Base-by-base conservation (phyloP, 1,140 invertebrate species). In the Drosophila kikkawai region DNA sequence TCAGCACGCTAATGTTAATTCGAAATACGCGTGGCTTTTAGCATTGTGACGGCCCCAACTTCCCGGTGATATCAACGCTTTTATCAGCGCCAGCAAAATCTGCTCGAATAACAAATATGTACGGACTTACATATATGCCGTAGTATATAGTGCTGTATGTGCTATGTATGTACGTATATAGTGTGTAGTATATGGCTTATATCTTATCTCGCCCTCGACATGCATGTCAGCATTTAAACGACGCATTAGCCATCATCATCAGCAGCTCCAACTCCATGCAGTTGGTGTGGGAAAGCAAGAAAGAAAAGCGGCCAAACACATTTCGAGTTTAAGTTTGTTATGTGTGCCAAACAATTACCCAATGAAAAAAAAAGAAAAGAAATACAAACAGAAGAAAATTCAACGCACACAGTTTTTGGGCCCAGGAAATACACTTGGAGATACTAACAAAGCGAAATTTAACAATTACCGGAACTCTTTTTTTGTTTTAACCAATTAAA, bases 91-190 rank as follows among this genome's bases (percentile, higher is more conserved):
- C 56, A 64, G 47, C 71, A 80, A 26, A 77, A 87, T 87, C 83
- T 80, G 76, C 68, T 56, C 80, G 82, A 88, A 83, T 70, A 87
- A 75, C 84, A 88, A 88, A 88, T 88, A 84, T 88, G 79, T 88
- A 59, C 41, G 29, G 15, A 29, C 65, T 68, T 41, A 66, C 50
- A 78, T 48, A 67, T 55, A 37, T 22, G 34, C 44, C 34, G 47
- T 8, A 59, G 26, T 58, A 64, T 60, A 45, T 68, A 64, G 56
- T 32, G 13, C 22, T 55, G 37, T 48, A 58, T 78, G 60, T 79
- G 69, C 17, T 58, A 37, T 29, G 26, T 29, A 29, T 53, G 36
- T 58, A 37, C 7, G 26, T 29, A 29, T 53, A 32, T 61, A 36
- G 32, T 47, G 26, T 15, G 26, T 39, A 26, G 22, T 53, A 66